Percentiles rank a stretch among this genome's conserved stretches.
Evolutionary conservation across 2,888 invertebrate species (phyloP).

Genomic region (Alloscopus bannaensis): DNA sequence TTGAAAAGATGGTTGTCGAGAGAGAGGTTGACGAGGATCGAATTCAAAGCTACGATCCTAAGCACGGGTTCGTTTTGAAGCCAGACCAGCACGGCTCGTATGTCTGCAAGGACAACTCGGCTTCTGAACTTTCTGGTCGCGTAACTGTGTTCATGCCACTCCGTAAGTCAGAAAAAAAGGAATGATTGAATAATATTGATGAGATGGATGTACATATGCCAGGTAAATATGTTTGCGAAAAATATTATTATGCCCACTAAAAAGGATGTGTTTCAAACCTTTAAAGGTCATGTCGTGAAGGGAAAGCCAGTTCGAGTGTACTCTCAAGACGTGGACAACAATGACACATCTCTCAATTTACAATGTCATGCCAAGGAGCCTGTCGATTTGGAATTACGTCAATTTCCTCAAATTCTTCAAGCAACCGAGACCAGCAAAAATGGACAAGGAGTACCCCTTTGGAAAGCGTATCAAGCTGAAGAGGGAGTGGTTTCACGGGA

Average conservation of each 20-base stretch:
- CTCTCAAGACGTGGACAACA: conserved; percentile 50
- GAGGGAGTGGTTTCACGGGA: conserved; percentile 49
- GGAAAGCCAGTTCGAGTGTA: conserved; percentile 38
- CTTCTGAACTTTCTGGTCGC: conserved; percentile 47
- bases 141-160: conserved; percentile 55
- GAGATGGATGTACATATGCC: no score
- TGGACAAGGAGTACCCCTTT: conserved; percentile 36
- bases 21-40: conserved; percentile 37
- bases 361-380: conserved; percentile 51
- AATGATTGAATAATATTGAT: not conserved
- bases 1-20: conserved; percentile 22
- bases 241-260: conserved; percentile 3
- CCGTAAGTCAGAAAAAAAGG: conserved; percentile 35
- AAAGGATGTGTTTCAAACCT: not conserved
- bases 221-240: not conserved
- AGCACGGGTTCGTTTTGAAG: conserved; percentile 45
- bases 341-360: conserved; percentile 20
- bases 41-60: conserved; percentile 34
- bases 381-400: conserved; percentile 47
- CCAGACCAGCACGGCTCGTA: conserved; percentile 53
- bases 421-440: conserved; percentile 8
- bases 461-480: conserved; percentile 38
- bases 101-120: conserved; percentile 44
- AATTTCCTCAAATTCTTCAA: conserved; percentile 44
- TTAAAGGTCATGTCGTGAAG: conserved; percentile 51